Percentiles rank a stretch among this genome's conserved stretches.
phyloP scores from a whole-genome alignment of 2,888 invertebrate species.

The Cephus nigrinus region DNA sequence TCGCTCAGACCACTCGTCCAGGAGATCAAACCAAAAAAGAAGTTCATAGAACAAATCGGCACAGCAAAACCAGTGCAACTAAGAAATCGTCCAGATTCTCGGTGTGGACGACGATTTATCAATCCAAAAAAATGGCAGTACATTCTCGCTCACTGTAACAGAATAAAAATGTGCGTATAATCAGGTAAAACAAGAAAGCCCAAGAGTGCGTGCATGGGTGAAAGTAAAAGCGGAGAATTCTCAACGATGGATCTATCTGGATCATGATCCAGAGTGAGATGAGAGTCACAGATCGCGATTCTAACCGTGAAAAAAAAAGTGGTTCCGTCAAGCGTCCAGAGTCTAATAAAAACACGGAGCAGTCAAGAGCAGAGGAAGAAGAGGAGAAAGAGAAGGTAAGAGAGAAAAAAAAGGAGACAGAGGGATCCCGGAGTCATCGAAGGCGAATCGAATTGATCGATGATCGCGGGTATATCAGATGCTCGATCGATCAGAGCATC shows the following conservation, averaged over 20 bases:
- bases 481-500: background rate
- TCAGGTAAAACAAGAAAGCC: background rate
- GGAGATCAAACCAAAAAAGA: background rate
- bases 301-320: slow-evolving; percentile 1
- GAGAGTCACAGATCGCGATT: background rate
- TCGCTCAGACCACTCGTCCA: background rate
- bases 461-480: background rate
- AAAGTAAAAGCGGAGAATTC: background rate
- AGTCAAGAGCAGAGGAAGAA: background rate
- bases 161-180: background rate
- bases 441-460: background rate
- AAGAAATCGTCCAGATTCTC: background rate
- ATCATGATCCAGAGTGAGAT: background rate
- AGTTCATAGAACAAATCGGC: background rate
- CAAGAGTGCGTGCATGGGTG: background rate
- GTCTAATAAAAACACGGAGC: background rate
- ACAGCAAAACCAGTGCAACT: background rate
- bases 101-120: background rate
- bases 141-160: background rate
- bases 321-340: slow-evolving; percentile 14
- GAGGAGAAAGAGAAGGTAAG: background rate
- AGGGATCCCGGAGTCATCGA: background rate
- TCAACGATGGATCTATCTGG: background rate
- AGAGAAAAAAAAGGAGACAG: background rate
- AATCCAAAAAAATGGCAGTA: background rate